These are phyloP conservation scores for Chionodraco myersi DNA, from an alignment of 2,113 vertebrate genomes.

Conservation along the genomic window DNA sequence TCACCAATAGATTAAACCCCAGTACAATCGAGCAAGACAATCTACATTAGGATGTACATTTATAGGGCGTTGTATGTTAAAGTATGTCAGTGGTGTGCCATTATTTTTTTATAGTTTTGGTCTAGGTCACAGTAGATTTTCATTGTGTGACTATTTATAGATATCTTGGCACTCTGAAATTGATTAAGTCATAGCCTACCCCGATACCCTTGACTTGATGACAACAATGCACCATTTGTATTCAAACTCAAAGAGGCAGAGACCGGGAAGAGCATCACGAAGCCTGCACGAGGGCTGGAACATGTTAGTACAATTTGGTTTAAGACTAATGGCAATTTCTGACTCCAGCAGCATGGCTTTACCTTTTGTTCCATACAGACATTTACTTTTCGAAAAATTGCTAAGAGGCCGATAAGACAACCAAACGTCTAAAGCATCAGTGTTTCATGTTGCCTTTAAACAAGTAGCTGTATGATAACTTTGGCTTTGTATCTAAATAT, in stretches of 20 bases:
- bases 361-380: not conserved
- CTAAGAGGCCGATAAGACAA: not conserved
- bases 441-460: not conserved
- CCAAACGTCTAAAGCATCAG: not conserved
- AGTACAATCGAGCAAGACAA: not conserved
- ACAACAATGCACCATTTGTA: constrained; percentile 38
- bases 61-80: not conserved
- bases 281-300: not conserved
- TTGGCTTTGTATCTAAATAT: not conserved
- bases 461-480: not conserved
- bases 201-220: constrained; percentile 34
- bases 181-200: constrained; percentile 36
- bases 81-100: not conserved
- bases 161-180: constrained; percentile 32
- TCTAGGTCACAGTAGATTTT: constrained; percentile 15
- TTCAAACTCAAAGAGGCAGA: constrained; percentile 19
- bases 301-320: not conserved
- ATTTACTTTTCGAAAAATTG: not conserved
- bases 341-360: not conserved
- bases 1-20: no score
- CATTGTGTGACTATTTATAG: constrained; percentile 24
- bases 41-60: not conserved
- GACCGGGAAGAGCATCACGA: constrained; percentile 9
- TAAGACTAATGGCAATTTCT: not conserved
- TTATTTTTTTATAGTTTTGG: constrained; percentile 1